phyloP scores from a whole-genome alignment of 2,888 invertebrate species.

The Branchipolynoe longqiensis region DNA sequence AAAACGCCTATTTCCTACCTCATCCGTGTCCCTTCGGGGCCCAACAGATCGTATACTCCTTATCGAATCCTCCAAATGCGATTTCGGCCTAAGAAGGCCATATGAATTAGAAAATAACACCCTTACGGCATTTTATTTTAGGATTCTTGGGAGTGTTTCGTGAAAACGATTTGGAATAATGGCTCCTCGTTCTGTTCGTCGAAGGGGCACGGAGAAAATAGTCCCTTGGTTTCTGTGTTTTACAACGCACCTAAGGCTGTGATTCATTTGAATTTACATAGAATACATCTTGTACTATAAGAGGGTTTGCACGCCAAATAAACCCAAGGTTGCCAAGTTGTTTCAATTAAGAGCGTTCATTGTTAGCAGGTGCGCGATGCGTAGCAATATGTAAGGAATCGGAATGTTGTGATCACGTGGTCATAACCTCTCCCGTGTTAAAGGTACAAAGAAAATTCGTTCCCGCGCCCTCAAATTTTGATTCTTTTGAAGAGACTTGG shows the following conservation, averaged over 20 bases:
- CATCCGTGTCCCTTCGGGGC: background rate
- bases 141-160: background rate
- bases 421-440: background rate
- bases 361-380: slow-evolving; percentile 27
- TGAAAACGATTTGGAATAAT: slow-evolving; percentile 42
- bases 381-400: slow-evolving; percentile 12
- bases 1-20: background rate
- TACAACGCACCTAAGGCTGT: background rate
- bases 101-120: background rate
- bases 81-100: slow-evolving; percentile 9
- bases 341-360: background rate
- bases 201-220: background rate
- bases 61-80: slow-evolving; percentile 20
- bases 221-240: slow-evolving; percentile 25
- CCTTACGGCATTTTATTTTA: slow-evolving; percentile 22
- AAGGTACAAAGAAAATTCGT: background rate
- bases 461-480: no score
- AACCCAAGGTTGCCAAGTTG: background rate
- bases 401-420: slow-evolving; percentile 57
- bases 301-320: background rate
- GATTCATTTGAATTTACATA: background rate
- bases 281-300: background rate
- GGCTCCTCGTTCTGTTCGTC: slow-evolving; percentile 8
- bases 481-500: no score
- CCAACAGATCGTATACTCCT: slow-evolving; percentile 26